Evolutionary conservation across 2,888 invertebrate species (phyloP), one percentile per base, ranked within the genome.

Genomic region (Nysson spinosus): DNA sequence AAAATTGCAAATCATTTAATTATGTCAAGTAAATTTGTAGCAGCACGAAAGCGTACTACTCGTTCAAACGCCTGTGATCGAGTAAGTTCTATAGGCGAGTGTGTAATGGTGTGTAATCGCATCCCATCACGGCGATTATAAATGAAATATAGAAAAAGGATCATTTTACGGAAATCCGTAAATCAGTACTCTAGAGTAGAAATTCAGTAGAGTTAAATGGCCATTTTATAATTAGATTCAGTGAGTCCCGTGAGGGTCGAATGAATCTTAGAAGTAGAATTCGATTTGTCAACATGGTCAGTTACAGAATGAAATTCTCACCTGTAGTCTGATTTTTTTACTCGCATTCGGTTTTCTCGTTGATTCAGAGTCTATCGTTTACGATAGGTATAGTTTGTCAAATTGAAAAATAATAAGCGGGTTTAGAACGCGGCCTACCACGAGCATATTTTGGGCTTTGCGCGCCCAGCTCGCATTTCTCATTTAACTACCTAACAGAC

Each of bases 371-470:
- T 70, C 67, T 79, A 79, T 68, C 60, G 67, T 22, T 71, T 77
- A 77, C 64, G 62, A 78, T 76, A 71, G n/a, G 63, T 69, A 58
- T 65, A 63, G 64, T 68, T 69, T 62, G 74, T 49, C 61, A 74
- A 65, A 58, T 64, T 63, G 52, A 72, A 68, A 60, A 67, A 72
- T 58, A 62, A 68, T 62, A 67, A 69, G 69, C 85, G 86, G 86
- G 84, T 86, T 87, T 85, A 86, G 79, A 85, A 82, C 87, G 86
- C 87, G 87, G 83, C 83, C 85, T 85, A 83, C 61, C 60, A 57
- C 80, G 85, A 86, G 86, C 85, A 61, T 74, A 4, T 24, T 6
- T 82, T 78, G 84, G 86, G 87, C 87, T 80, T 87, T 87, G 87
- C 87, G 86, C 87, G 87, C 87, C 87, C 86, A 85, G 83, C 84